phyloP scores from a whole-genome alignment of 2,113 vertebrate genomes.

The Echinops telfairi region DNA sequence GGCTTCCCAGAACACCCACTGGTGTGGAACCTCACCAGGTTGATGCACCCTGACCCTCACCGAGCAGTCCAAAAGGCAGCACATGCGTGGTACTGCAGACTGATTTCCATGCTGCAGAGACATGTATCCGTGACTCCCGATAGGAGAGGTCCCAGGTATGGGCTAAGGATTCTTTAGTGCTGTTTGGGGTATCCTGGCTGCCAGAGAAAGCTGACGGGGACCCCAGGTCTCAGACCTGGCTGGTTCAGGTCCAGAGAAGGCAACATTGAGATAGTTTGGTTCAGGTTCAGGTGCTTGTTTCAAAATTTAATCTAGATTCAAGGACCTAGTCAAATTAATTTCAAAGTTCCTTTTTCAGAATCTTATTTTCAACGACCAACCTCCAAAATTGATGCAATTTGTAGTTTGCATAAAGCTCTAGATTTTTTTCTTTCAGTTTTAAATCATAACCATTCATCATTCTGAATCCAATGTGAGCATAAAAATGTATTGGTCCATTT shows the following conservation, averaged over 20 bases:
- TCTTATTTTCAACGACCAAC: slow-evolving; percentile 46
- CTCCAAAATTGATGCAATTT: neutral
- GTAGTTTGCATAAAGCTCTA: slow-evolving; percentile 21
- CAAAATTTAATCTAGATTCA: slow-evolving; percentile 48
- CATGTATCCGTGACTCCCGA: neutral
- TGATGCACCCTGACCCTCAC: neutral
- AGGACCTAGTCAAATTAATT: neutral
- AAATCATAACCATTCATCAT: neutral
- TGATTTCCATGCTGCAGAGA: neutral
- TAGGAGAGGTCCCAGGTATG: no score
- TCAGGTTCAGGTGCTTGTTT: neutral
- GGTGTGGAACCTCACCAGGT: neutral
- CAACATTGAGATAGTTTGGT: neutral
- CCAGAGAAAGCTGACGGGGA: neutral
- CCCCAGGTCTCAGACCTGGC: neutral
- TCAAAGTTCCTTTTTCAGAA: neutral
- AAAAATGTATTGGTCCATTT: no score
- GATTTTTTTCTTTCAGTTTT: slow-evolving; percentile 11
- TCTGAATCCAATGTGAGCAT: neutral
- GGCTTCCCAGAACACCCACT: neutral
- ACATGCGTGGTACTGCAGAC: no score
- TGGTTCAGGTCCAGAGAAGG: neutral
- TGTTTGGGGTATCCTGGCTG: neutral
- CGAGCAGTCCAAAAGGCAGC: neutral
- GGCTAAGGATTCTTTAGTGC: no score